Conservation (phyloP, 1,140 invertebrate species). For the Saccostrea echinata region DNA sequence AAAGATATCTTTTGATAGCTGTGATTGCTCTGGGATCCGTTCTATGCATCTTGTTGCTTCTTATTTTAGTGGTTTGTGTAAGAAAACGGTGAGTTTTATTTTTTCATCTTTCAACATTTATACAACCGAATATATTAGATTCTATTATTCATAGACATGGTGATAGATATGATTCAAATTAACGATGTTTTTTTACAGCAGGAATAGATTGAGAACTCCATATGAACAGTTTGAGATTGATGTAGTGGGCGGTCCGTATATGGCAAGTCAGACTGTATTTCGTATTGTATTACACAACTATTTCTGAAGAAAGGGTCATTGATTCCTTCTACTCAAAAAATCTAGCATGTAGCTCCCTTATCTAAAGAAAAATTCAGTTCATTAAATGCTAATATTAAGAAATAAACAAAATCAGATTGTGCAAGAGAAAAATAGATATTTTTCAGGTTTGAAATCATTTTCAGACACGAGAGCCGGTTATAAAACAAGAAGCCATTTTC, state of each 20-base stretch:
- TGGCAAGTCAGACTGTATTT: background rate
- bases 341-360: too few relatives aligned
- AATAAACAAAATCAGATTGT: too few relatives aligned
- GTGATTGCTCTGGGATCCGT: background rate
- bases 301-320: too few relatives aligned
- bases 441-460: background rate
- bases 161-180: background rate
- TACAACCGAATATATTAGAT: background rate
- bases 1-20: background rate
- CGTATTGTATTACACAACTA: background rate
- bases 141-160: background rate
- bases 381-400: too few relatives aligned
- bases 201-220: background rate
- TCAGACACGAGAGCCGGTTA: background rate
- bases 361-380: too few relatives aligned
- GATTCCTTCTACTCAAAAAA: too few relatives aligned
- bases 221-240: slow-evolving; percentile 4
- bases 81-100: background rate
- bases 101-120: background rate
- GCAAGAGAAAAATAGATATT: too few relatives aligned
- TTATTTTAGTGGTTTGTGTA: background rate
- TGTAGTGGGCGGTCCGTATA: background rate
- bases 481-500: background rate
- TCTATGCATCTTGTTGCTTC: background rate
- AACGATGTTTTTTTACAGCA: background rate